phyloP scores from a whole-genome alignment of 1,140 invertebrate species.

The Trachymyrmex cornetzi region DNA sequence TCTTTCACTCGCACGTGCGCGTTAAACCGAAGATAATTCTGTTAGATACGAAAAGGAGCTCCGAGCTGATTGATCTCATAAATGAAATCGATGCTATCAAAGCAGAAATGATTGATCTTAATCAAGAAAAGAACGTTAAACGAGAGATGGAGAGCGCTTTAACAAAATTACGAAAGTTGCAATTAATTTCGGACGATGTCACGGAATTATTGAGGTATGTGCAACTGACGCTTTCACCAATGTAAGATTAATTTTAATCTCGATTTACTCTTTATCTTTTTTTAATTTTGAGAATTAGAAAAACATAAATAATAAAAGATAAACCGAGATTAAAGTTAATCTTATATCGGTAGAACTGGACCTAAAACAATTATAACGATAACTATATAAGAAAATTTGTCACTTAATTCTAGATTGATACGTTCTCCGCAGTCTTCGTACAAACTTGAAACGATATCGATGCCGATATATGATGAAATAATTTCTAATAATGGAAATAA shows the following conservation, averaged over 20 bases:
- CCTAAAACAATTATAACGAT: background rate
- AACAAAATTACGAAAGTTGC: slow-evolving; percentile 43
- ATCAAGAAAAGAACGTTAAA: slow-evolving; percentile 27
- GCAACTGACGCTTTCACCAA: background rate
- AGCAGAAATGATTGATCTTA: slow-evolving; percentile 50
- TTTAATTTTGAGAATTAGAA: too few species aligned
- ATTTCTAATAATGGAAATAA: slow-evolving; percentile 5
- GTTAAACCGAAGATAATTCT: slow-evolving; percentile 21
- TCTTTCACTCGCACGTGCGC: background rate
- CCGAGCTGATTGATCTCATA: slow-evolving; percentile 62
- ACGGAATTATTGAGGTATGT: slow-evolving; percentile 42
- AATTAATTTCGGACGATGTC: slow-evolving; percentile 50
- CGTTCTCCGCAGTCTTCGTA: background rate
- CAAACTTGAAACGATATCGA: slow-evolving; percentile 1
- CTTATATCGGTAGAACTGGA: too few species aligned
- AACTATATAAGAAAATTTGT: background rate
- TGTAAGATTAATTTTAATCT: too few species aligned
- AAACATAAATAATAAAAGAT: too few species aligned
- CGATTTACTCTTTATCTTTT: too few species aligned
- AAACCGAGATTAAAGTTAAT: too few species aligned
- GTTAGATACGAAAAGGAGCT: slow-evolving; percentile 33
- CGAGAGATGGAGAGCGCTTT: slow-evolving; percentile 33
- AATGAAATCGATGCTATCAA: slow-evolving; percentile 66
- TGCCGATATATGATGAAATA: slow-evolving; percentile 29
- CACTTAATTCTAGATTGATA: slow-evolving; percentile 52